Evolutionary conservation across 2,113 vertebrate species (phyloP).

Genomic region (Strix aluco): DNA sequence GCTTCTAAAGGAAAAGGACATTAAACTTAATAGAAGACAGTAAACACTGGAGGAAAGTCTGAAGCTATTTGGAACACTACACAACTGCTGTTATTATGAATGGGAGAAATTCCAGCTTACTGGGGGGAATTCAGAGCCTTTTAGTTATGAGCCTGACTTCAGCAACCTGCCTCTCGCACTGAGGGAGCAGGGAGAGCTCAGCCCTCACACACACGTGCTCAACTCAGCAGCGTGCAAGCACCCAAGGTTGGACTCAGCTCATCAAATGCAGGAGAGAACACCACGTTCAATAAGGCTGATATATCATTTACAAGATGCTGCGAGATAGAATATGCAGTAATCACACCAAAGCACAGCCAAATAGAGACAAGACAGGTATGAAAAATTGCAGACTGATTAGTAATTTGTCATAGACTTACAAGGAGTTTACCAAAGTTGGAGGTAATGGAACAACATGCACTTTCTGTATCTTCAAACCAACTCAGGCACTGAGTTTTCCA

Average conservation of each 20-base stretch:
- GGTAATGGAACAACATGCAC: neutral
- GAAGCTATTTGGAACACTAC: neutral
- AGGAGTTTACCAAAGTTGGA: neutral
- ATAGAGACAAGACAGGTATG: neutral
- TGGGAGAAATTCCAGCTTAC: neutral
- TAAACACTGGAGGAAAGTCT: neutral
- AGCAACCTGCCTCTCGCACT: neutral
- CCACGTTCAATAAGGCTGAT: neutral
- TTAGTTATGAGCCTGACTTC: neutral
- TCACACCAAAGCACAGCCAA: neutral
- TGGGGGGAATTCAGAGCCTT: neutral
- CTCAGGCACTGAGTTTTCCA: neutral
- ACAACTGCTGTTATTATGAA: neutral
- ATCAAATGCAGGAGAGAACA: neutral
- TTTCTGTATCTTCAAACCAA: neutral
- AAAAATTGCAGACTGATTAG: neutral
- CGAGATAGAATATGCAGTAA: neutral
- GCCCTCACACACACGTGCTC: accelerated
- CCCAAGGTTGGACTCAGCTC: neutral
- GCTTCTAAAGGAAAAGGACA: neutral
- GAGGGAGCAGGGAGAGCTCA: neutral
- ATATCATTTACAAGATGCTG: constrained; percentile 24
- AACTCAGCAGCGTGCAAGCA: neutral
- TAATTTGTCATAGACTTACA: constrained; percentile 11
- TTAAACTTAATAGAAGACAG: neutral